Percentiles rank a stretch among this genome's conserved stretches.
phyloP scores from a whole-genome alignment of 2,113 vertebrate species.

The Hyaena hyaena region DNA sequence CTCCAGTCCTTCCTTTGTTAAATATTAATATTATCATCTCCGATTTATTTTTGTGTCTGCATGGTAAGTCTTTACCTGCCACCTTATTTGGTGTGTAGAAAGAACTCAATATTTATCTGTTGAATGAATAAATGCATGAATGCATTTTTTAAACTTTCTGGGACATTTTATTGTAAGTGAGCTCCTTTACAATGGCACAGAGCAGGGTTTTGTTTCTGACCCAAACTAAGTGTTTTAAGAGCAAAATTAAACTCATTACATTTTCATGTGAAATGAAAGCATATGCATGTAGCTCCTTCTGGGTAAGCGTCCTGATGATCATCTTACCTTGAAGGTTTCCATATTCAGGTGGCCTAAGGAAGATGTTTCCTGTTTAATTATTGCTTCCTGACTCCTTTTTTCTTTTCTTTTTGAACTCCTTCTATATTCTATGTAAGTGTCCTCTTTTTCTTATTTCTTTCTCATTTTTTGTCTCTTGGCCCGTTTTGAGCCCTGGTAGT shows the following conservation, averaged over 20 bases:
- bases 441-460: background rate
- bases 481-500: background rate
- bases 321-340: background rate
- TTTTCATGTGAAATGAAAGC: background rate
- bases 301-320: background rate
- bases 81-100: constrained; percentile 47
- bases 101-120: constrained; percentile 68
- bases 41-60: constrained; percentile 63
- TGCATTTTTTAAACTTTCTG: constrained; percentile 54
- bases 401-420: background rate
- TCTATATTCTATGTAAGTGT: background rate
- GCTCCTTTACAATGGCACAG: background rate
- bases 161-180: constrained; percentile 28
- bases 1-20: constrained; percentile 45
- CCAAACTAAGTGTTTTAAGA: constrained; percentile 1
- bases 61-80: constrained; percentile 49
- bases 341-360: background rate
- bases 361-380: background rate
- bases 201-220: constrained; percentile 56
- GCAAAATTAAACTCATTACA: background rate
- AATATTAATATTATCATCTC: constrained; percentile 67
- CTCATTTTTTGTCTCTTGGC: background rate
- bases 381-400: background rate
- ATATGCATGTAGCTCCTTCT: background rate
- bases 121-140: constrained; percentile 71